Percentiles rank a stretch among this genome's conserved stretches.
phyloP scores from a whole-genome alignment of 2,113 vertebrate genomes.

The Jacana jacana region DNA sequence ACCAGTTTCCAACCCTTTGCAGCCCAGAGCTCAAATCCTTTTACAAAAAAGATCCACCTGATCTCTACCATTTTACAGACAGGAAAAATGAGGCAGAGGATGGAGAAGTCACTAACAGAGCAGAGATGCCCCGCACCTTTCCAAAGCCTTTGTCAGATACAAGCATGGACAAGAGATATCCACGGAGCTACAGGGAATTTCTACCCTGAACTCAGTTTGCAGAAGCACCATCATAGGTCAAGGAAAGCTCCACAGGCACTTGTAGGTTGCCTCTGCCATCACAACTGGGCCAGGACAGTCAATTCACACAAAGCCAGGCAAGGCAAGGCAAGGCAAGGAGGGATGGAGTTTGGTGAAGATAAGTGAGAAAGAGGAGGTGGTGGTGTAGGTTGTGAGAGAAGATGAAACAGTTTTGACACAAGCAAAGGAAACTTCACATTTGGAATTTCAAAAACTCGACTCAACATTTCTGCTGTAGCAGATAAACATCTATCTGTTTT shows the following conservation, averaged over 20 bases:
- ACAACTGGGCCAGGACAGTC: not conserved
- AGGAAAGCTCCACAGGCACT: fast-evolving
- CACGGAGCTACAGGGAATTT: not conserved
- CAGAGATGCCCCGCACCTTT: fast-evolving
- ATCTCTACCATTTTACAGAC: not conserved
- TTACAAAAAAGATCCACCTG: not conserved
- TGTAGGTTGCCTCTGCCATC: not conserved
- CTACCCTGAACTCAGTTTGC: not conserved
- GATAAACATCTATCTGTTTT: conserved; percentile 74
- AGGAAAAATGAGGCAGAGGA: not conserved
- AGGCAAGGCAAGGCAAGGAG: not conserved
- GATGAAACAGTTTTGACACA: conserved; percentile 19
- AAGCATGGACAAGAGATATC: not conserved
- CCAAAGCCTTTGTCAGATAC: not conserved
- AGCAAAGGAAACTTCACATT: conserved; percentile 63
- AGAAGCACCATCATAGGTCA: fast-evolving
- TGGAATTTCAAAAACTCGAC: conserved; percentile 70
- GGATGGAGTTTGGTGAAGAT: not conserved
- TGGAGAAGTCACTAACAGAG: not conserved
- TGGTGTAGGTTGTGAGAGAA: conserved; percentile 61
- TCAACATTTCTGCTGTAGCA: conserved; percentile 68
- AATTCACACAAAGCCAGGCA: not conserved
- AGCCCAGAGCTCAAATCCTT: not conserved
- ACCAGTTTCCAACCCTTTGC: not conserved
- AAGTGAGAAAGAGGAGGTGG: not conserved